Conservation (phyloP, 2,888 invertebrate species). For the Campaea margaritaria region DNA sequence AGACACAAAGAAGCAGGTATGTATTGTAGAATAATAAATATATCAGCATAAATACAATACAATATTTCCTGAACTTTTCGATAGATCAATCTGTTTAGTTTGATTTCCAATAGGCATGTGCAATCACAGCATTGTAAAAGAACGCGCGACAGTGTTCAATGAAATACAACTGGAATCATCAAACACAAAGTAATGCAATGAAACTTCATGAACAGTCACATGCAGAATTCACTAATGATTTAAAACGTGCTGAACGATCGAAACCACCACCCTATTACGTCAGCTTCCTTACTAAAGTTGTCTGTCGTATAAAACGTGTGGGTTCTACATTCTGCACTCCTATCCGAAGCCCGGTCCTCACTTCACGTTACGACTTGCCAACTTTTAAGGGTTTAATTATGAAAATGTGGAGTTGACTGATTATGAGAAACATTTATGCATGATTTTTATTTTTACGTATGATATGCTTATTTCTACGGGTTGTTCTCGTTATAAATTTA, state of each 20-base stretch:
- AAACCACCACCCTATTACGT: slow-evolving; percentile 20
- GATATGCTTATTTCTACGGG: slow-evolving; percentile 12
- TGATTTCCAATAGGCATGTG: slow-evolving; percentile 24
- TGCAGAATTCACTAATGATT: slow-evolving; percentile 25
- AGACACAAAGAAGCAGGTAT: not conserved
- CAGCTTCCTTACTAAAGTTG: slow-evolving; percentile 28
- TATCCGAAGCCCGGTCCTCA: slow-evolving; percentile 25
- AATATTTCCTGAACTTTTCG: not conserved
- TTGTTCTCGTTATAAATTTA: slow-evolving; percentile 33
- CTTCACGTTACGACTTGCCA: slow-evolving; percentile 36
- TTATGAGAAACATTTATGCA: slow-evolving; percentile 21
- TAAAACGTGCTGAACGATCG: slow-evolving; percentile 28
- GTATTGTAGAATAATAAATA: too few species aligned
- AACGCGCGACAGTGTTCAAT: slow-evolving; percentile 21
- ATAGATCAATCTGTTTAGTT: not conserved
- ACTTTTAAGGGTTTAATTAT: slow-evolving; percentile 47
- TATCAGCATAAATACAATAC: too few species aligned
- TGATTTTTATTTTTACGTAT: not conserved
- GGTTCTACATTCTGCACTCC: slow-evolving; percentile 20
- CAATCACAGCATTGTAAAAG: slow-evolving; percentile 32
- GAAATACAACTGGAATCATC: slow-evolving; percentile 22
- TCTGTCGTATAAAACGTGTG: slow-evolving; percentile 27
- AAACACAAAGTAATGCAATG: slow-evolving; percentile 5
- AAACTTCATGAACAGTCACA: slow-evolving; percentile 12
- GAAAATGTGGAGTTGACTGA: slow-evolving; percentile 29